Evolutionary conservation across 37 sponge, comb jelly and placozoan species (phyloP).

Genomic region (Hormiphora californensis): DNA sequence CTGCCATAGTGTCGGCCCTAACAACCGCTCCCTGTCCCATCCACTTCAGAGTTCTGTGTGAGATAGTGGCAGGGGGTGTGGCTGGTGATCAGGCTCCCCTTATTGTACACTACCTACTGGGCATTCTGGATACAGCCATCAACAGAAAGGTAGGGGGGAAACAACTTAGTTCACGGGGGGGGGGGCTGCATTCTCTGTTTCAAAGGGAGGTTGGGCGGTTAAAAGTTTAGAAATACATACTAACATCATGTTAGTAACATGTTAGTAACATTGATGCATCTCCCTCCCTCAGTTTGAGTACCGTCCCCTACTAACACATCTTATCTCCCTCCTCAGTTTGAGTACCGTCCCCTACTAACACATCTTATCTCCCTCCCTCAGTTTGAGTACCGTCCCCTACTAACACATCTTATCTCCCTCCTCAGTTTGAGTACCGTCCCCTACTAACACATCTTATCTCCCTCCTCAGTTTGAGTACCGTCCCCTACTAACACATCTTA

Average conservation of each 20-base stretch:
- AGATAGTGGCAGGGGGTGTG: background rate
- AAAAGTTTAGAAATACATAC: background rate
- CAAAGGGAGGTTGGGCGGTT: background rate
- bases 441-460: too few relatives aligned
- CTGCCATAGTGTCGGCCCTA: background rate
- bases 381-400: too few relatives aligned
- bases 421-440: too few relatives aligned
- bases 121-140: conserved; percentile 1
- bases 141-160: conserved; percentile 15
- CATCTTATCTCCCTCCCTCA: too few relatives aligned
- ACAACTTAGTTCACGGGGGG: background rate
- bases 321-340: too few relatives aligned
- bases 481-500: too few relatives aligned
- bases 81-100: background rate
- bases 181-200: background rate
- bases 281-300: conserved; percentile 41
- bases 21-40: background rate
- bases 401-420: too few relatives aligned
- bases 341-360: too few relatives aligned
- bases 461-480: too few relatives aligned
- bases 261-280: background rate
- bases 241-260: background rate
- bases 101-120: background rate
- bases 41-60: conserved; percentile 17
- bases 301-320: too few relatives aligned